phyloP scores from a whole-genome alignment of 2,113 vertebrate genomes.

The Indicator maculatus region DNA sequence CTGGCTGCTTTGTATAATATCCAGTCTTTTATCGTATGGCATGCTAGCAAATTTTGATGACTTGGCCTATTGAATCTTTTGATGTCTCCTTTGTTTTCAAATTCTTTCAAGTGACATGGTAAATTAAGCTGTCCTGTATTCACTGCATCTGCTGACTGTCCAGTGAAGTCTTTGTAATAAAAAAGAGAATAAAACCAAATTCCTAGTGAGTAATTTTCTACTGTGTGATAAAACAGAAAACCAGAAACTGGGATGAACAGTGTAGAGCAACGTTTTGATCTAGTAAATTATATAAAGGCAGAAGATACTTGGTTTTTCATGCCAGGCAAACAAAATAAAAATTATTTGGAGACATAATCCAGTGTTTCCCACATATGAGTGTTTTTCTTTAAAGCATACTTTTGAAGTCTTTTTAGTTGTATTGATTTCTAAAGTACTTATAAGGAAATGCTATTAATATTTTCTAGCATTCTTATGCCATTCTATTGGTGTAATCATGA shows the following conservation, averaged over 20 bases:
- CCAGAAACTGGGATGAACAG: background rate
- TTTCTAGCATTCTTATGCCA: background rate
- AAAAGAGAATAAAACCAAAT: background rate
- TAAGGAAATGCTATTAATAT: background rate
- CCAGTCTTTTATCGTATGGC: background rate
- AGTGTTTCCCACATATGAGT: background rate
- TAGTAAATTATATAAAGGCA: background rate
- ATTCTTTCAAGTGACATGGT: conserved; percentile 35
- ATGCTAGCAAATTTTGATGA: background rate
- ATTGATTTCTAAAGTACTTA: background rate
- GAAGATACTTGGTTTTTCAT: background rate
- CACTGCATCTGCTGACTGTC: background rate
- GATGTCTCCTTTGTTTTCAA: conserved; percentile 7
- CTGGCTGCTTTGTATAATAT: background rate
- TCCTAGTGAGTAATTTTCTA: background rate
- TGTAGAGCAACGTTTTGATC: background rate
- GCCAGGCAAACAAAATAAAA: background rate
- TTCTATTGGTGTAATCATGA: background rate
- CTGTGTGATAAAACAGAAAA: background rate
- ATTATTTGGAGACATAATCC: background rate
- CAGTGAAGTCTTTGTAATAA: background rate
- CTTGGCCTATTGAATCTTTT: background rate
- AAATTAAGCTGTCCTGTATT: conserved; percentile 14
- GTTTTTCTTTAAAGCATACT: background rate
- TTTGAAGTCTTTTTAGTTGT: background rate